Evolutionary conservation across 2,888 invertebrate species (phyloP).

Genomic region (Zygaena filipendulae): DNA sequence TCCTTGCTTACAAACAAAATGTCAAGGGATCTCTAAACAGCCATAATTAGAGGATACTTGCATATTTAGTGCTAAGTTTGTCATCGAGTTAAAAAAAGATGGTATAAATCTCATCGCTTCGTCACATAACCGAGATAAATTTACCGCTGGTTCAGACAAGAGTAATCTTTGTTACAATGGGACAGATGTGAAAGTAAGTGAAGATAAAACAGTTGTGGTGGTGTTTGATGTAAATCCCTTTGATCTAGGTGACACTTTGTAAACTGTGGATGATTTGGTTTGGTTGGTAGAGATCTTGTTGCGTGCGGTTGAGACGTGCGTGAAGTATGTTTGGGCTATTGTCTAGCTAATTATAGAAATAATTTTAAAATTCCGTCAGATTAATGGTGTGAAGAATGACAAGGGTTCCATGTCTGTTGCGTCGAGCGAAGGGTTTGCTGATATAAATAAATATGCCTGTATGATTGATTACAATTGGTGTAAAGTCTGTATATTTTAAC

Average conservation of each 20-base stretch:
- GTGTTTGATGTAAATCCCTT: slow-evolving; percentile 54
- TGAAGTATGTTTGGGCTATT: slow-evolving; percentile 36
- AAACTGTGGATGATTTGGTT: slow-evolving; percentile 53
- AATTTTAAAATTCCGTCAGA: slow-evolving; percentile 29
- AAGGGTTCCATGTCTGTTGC: slow-evolving; percentile 25
- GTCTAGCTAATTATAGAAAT: slow-evolving; percentile 44
- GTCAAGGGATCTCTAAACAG: neutral
- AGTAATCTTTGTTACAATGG: slow-evolving; percentile 19
- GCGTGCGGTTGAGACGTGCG: slow-evolving; percentile 29
- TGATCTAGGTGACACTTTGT: slow-evolving; percentile 57
- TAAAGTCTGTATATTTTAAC: slow-evolving; percentile 14
- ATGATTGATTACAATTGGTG: slow-evolving; percentile 1
- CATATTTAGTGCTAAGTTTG: slow-evolving; percentile 39
- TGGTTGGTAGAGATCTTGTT: slow-evolving; percentile 38
- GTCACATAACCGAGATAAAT: slow-evolving; percentile 14
- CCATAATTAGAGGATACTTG: slow-evolving; percentile 32
- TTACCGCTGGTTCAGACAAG: slow-evolving; percentile 18
- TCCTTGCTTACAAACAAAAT: too few relatives aligned
- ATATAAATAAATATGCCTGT: too few relatives aligned
- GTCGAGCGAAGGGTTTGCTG: too few relatives aligned
- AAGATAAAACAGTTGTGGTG: slow-evolving; percentile 29
- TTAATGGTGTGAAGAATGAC: slow-evolving; percentile 44
- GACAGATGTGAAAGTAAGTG: slow-evolving; percentile 19
- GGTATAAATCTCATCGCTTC: slow-evolving; percentile 19
- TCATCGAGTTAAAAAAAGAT: slow-evolving; percentile 47